Conservation (phyloP, 2,888 invertebrate species). For the Chaetoderma sp. region DNA sequence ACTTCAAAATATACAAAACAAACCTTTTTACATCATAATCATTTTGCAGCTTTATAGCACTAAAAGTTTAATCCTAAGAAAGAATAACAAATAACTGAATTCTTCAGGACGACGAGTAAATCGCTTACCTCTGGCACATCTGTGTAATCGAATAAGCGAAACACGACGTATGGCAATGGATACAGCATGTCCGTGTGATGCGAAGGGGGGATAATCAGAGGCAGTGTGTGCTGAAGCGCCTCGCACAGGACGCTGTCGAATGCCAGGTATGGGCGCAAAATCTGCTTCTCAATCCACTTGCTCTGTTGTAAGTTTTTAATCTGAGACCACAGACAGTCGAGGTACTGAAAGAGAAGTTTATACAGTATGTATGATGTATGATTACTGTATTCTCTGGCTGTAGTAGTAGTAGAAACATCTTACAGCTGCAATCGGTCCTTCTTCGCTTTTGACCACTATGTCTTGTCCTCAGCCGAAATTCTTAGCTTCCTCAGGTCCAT, state of each 20-base stretch:
- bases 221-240: conserved; percentile 94
- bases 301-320: conserved; percentile 90
- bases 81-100: not conserved
- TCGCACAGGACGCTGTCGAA: conserved; percentile 94
- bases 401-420: too few species aligned
- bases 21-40: too few species aligned
- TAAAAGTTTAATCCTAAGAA: too few species aligned
- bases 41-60: too few species aligned
- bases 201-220: conserved; percentile 89
- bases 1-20: too few species aligned
- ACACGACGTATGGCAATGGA: conserved; percentile 94
- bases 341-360: conserved; percentile 73
- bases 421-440: too few species aligned
- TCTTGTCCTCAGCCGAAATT: too few species aligned
- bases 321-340: conserved; percentile 97
- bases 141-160: conserved; percentile 95
- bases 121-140: conserved; percentile 81
- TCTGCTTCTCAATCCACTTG: conserved; percentile 97
- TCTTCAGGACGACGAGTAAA: not conserved
- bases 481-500: too few species aligned
- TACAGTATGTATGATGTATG: too few species aligned
- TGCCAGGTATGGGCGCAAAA: conserved; percentile 92
- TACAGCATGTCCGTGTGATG: conserved; percentile 91
- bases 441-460: too few species aligned
- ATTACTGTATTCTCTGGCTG: too few species aligned